Percentiles rank a stretch among this genome's conserved stretches.
phyloP scores from a whole-genome alignment of 1,140 invertebrate species.

The Gerris buenoi region DNA sequence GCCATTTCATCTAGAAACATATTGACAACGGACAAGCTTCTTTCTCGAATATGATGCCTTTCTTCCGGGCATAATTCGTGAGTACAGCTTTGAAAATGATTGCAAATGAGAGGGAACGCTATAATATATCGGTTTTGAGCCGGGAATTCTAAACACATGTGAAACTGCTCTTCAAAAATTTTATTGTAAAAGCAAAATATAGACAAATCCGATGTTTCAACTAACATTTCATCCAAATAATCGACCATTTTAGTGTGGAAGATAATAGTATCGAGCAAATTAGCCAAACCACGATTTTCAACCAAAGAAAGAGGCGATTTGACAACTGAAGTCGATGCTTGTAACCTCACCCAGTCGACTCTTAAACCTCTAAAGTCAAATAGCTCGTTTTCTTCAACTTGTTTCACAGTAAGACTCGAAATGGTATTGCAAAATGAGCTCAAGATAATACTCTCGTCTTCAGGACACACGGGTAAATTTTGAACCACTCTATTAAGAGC shows the following conservation, averaged over 20 bases:
- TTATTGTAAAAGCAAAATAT: conserved; percentile 95
- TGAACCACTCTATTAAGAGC: conserved; percentile 83
- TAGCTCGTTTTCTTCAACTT: conserved; percentile 90
- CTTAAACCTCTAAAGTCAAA: conserved; percentile 92
- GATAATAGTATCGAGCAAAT: conserved; percentile 84
- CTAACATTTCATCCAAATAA: conserved; percentile 90
- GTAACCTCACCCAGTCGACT: conserved; percentile 92
- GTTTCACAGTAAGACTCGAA: conserved; percentile 74
- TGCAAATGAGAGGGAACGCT: conserved; percentile 92
- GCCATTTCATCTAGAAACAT: conserved; percentile 97
- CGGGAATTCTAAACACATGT: conserved; percentile 96
- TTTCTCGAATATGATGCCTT: conserved; percentile 85
- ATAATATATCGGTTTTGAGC: conserved; percentile 95
- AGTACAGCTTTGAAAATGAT: conserved; percentile 93
- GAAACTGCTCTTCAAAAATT: conserved; percentile 95
- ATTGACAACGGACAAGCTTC: conserved; percentile 91
- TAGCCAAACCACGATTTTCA: conserved; percentile 76
- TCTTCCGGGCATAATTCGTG: conserved; percentile 98
- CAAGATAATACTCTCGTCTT: conserved; percentile 88
- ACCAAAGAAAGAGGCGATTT: conserved; percentile 67
- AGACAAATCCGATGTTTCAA: conserved; percentile 91
- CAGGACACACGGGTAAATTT: conserved; percentile 65
- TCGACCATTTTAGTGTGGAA: conserved; percentile 99
- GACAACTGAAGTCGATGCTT: conserved; percentile 79
- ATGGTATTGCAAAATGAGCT: conserved; percentile 85